A percentile compares a stretch with the other conserved stretches of the same genome.
Conservation (phyloP, 2,888 invertebrate genomes). For the Calameuta pallipes region DNA sequence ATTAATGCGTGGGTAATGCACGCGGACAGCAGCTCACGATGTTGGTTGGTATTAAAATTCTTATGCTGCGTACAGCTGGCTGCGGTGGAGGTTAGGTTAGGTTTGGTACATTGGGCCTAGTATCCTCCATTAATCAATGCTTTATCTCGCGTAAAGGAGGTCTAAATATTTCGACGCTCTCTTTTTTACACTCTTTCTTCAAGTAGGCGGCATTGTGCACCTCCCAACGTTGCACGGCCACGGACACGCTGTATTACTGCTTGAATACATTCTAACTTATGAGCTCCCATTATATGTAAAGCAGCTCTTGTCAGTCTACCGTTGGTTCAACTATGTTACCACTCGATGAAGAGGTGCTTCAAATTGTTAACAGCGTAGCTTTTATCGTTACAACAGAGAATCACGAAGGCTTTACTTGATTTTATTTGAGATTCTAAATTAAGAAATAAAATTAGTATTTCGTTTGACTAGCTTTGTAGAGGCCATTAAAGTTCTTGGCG, state of each 20-base stretch:
- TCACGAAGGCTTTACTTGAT: background rate
- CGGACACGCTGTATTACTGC: conserved; percentile 33
- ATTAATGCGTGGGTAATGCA: conserved; percentile 41
- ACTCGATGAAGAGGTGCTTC: conserved; percentile 6
- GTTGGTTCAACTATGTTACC: conserved; percentile 6
- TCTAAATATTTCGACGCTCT: conserved; percentile 46
- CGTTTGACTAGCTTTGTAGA: background rate
- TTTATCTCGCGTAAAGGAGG: conserved; percentile 39
- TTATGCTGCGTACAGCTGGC: conserved; percentile 19
- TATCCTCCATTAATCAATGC: conserved; percentile 47
- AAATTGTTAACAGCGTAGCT: background rate
- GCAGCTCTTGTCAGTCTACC: conserved; percentile 34
- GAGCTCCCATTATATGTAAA: conserved; percentile 45
- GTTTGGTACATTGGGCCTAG: conserved; percentile 40
- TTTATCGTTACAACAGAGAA: background rate
- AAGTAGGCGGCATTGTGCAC: conserved; percentile 12
- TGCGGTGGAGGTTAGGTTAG: background rate
- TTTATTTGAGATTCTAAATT: background rate
- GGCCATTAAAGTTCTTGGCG: background rate
- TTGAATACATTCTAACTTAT: conserved; percentile 41
- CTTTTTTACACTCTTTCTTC: conserved; percentile 1
- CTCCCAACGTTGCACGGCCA: conserved; percentile 27
- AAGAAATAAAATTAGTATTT: background rate
- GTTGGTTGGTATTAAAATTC: conserved; percentile 46
- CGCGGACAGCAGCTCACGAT: conserved; percentile 30